phyloP scores from a whole-genome alignment of 2,888 invertebrate genomes.

The Empis livida region DNA sequence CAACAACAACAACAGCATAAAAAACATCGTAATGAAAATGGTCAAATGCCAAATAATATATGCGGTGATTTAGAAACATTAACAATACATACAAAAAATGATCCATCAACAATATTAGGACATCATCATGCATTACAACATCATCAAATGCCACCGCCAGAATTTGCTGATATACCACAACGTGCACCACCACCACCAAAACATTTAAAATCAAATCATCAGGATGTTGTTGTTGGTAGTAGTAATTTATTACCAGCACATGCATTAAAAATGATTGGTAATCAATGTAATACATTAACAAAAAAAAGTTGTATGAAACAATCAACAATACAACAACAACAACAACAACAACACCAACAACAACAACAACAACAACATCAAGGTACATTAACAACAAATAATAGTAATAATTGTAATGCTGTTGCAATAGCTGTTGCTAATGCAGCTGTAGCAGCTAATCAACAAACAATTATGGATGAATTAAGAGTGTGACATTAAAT shows the following conservation, averaged over 20 bases:
- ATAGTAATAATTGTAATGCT: constrained; percentile 22
- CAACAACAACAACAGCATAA: constrained; percentile 35
- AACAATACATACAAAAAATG: constrained; percentile 44
- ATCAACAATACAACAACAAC: constrained; percentile 23
- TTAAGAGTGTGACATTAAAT: constrained; percentile 64
- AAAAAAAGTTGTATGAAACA: constrained; percentile 51
- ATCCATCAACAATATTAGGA: constrained; percentile 57
- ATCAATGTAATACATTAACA: constrained; percentile 60
- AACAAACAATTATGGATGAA: constrained; percentile 58
- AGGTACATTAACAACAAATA: constrained; percentile 12
- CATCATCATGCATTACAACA: constrained; percentile 65
- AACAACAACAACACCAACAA: constrained; percentile 20
- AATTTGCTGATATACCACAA: constrained; percentile 70
- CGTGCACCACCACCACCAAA: constrained; percentile 66
- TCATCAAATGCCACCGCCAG: constrained; percentile 73
- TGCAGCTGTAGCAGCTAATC: constrained; percentile 15
- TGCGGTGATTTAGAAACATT: constrained; percentile 66
- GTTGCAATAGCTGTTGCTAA: constrained; percentile 30
- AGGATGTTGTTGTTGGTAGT: constrained; percentile 36
- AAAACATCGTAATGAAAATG: constrained; percentile 67
- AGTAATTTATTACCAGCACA: constrained; percentile 45
- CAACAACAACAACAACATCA: constrained; percentile 16
- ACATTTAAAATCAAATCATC: constrained; percentile 39
- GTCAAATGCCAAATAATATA: constrained; percentile 79
- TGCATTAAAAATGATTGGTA: constrained; percentile 58